phyloP scores from a whole-genome alignment of 2,888 invertebrate genomes.

The Xestobium rufovillosum region DNA sequence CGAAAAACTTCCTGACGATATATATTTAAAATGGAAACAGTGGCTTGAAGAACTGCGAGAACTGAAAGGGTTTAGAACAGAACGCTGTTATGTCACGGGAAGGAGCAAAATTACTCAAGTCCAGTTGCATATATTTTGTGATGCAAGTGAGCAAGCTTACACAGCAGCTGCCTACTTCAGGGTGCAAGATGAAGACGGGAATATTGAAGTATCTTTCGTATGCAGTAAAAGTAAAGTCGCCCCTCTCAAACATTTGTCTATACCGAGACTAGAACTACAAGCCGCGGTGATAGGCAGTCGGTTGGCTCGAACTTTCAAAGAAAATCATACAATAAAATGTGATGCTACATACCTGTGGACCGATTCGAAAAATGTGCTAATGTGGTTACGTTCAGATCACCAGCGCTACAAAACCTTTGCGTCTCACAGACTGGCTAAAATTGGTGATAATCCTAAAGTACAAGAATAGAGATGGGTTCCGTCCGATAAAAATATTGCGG shows the following conservation, averaged over 20 bases:
- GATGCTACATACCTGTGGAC: constrained; percentile 22
- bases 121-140: constrained; percentile 13
- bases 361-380: constrained; percentile 27
- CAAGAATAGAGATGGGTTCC: constrained; percentile 25
- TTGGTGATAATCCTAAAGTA: constrained; percentile 12
- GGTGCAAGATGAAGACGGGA: constrained; percentile 4
- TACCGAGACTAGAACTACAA: constrained; percentile 24
- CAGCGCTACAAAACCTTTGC: constrained; percentile 26
- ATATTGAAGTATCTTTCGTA: constrained; percentile 16
- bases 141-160: constrained; percentile 22
- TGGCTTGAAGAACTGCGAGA: constrained; percentile 21
- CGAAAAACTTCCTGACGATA: constrained; percentile 18
- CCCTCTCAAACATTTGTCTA: constrained; percentile 23
- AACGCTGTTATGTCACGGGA: constrained; percentile 19
- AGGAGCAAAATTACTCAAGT: constrained; percentile 1
- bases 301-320: constrained; percentile 15
- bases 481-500: constrained; percentile 23
- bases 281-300: constrained; percentile 21
- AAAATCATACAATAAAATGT: constrained; percentile 16
- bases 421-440: constrained; percentile 24
- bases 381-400: constrained; percentile 24
- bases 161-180: constrained; percentile 24
- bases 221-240: constrained; percentile 25
- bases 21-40: constrained; percentile 19
- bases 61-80: constrained; percentile 20